These are phyloP conservation scores for Heterotis niloticus DNA, from an alignment of 2,113 vertebrate genomes.

Conservation along the genomic window DNA sequence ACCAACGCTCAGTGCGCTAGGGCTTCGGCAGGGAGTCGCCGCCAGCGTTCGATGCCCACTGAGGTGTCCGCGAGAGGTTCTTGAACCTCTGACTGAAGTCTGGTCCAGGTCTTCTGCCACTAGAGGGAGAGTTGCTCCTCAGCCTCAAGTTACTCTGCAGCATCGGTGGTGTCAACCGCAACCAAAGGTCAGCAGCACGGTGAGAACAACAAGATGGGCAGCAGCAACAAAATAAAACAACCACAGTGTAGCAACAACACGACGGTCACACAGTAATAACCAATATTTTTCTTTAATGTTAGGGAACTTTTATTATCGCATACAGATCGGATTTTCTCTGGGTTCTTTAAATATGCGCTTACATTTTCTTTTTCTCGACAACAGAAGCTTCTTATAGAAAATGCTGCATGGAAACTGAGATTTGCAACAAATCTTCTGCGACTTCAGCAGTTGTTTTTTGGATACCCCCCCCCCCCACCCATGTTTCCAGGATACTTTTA, in stretches of 20 bases:
- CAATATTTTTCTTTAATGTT: no score
- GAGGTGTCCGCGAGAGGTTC: background rate
- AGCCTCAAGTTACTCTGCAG: constrained; percentile 4
- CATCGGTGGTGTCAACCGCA: background rate
- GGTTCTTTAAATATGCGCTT: background rate
- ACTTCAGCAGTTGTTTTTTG: background rate
- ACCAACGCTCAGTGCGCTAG: background rate
- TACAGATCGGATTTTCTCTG: background rate
- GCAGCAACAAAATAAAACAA: background rate
- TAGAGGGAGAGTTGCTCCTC: constrained; percentile 59
- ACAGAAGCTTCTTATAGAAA: background rate
- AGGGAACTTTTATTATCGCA: background rate
- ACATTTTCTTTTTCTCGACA: background rate
- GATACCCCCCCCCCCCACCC: background rate
- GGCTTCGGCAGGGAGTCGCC: background rate
- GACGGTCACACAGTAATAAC: background rate
- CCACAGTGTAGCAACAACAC: background rate
- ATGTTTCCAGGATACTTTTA: constrained; percentile 36
- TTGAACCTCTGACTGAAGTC: constrained; percentile 6
- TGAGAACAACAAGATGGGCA: no score
- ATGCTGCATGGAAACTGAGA: background rate
- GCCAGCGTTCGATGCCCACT: no score
- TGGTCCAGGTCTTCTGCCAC: constrained; percentile 43
- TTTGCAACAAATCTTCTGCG: no score
- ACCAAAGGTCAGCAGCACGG: no score